These are phyloP conservation scores for Corydoras maculifer DNA, from an alignment of 2,113 vertebrate genomes.

Conservation along the genomic window DNA sequence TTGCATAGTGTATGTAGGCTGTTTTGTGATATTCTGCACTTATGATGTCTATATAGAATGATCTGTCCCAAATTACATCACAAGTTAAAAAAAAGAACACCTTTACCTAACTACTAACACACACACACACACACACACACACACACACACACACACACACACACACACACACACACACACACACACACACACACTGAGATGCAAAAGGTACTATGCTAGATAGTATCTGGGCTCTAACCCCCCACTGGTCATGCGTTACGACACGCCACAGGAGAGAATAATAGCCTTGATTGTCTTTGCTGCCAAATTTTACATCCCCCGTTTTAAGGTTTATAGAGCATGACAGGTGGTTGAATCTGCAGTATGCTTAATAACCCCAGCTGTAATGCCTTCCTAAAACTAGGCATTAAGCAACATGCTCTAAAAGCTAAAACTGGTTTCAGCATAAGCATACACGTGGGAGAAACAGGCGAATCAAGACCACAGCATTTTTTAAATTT, in stretches of 20 bases:
- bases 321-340: constrained; percentile 24
- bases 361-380: constrained; percentile 14
- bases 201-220: background rate
- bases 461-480: background rate
- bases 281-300: constrained; percentile 27
- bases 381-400: background rate
- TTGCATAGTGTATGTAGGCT: too few species aligned
- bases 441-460: background rate
- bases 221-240: constrained; percentile 25
- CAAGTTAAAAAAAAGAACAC: background rate
- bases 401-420: background rate
- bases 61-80: too few species aligned
- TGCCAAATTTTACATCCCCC: constrained; percentile 29
- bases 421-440: constrained; percentile 6
- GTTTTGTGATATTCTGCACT: too few species aligned
- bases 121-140: constrained; percentile 14
- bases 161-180: constrained; percentile 7
- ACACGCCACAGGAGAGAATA: constrained; percentile 19
- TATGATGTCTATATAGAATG: too few species aligned
- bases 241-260: constrained; percentile 19
- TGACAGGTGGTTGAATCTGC: constrained; percentile 13
- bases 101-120: background rate
- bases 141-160: constrained; percentile 19
- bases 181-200: background rate
- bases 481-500: constrained; percentile 11